Percentiles rank a stretch among this genome's conserved stretches.
phyloP scores from a whole-genome alignment of 2,888 invertebrate genomes.

The Pherbina coryleti region DNA sequence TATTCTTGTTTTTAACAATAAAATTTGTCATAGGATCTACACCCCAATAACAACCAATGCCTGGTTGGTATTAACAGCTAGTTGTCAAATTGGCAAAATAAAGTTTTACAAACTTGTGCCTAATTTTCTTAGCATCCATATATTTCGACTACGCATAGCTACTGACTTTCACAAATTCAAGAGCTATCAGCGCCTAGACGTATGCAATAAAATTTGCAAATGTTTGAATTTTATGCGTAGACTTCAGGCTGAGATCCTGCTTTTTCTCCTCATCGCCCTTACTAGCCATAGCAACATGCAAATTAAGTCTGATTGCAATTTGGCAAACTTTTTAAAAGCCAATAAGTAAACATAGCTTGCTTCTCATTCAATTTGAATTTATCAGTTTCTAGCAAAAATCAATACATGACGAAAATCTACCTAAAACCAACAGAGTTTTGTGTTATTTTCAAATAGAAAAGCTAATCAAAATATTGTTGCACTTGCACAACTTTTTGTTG shows the following conservation, averaged over 20 bases:
- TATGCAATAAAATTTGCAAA: conserved; percentile 60
- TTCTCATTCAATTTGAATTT: background rate
- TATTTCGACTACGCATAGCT: too few relatives aligned
- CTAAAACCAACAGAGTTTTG: background rate
- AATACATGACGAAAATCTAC: background rate
- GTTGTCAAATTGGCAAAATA: too few relatives aligned
- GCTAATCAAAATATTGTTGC: conserved; percentile 1
- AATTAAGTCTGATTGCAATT: conserved; percentile 61
- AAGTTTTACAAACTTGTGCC: too few relatives aligned
- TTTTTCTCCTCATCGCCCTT: background rate
- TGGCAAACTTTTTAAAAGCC: conserved; percentile 65
- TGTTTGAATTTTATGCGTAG: background rate
- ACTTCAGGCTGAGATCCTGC: background rate
- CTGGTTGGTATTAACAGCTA: too few relatives aligned
- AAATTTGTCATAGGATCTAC: too few relatives aligned
- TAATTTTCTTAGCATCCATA: too few relatives aligned
- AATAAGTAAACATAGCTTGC: conserved; percentile 53
- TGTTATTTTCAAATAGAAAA: background rate
- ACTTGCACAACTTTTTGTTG: background rate
- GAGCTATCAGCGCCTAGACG: conserved; percentile 54
- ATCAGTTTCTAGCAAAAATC: background rate
- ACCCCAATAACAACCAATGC: too few relatives aligned
- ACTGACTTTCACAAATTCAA: background rate
- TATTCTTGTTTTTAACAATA: too few relatives aligned
- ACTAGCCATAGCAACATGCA: background rate